Conservation (phyloP, 2,888 invertebrate species). For the Thera britannica region DNA sequence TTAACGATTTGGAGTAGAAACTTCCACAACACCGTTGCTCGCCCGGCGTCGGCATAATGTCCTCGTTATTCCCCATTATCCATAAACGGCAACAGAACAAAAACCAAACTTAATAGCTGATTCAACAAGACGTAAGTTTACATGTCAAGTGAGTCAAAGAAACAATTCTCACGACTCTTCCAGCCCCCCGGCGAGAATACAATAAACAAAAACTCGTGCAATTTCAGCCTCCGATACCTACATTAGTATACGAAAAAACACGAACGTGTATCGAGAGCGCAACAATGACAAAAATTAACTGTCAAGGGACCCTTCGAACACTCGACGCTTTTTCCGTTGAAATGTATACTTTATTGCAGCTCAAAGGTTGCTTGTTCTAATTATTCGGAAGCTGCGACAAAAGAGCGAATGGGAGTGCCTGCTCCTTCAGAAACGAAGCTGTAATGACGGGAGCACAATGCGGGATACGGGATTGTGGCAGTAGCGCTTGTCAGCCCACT, state of each 20-base stretch:
- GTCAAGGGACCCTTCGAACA: constrained; percentile 65
- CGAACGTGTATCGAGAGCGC: constrained; percentile 54
- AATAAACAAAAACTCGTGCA: constrained; percentile 61
- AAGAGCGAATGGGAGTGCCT: constrained; percentile 72
- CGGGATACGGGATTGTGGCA: constrained; percentile 64
- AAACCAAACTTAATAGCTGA: constrained; percentile 29
- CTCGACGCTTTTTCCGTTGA: constrained; percentile 73
- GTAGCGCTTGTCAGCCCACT: constrained; percentile 68
- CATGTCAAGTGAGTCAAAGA: constrained; percentile 50
- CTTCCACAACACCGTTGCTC: background rate
- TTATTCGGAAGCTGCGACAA: constrained; percentile 82
- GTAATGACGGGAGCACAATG: constrained; percentile 74
- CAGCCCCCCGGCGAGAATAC: constrained; percentile 62
- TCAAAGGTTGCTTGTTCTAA: constrained; percentile 70
- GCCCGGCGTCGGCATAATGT: constrained; percentile 15
- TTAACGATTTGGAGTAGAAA: too few species aligned
- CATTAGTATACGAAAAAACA: constrained; percentile 63
- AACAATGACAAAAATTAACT: constrained; percentile 80
- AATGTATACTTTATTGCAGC: constrained; percentile 79
- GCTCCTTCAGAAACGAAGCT: constrained; percentile 65
- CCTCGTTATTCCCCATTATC: constrained; percentile 12
- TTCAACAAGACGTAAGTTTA: constrained; percentile 50
- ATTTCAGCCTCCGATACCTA: constrained; percentile 51
- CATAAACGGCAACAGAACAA: constrained; percentile 22
- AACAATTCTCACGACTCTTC: constrained; percentile 77